These are phyloP conservation scores for Ariopsis seemanni DNA, from an alignment of 2,113 vertebrate species.

Conservation along the genomic window DNA sequence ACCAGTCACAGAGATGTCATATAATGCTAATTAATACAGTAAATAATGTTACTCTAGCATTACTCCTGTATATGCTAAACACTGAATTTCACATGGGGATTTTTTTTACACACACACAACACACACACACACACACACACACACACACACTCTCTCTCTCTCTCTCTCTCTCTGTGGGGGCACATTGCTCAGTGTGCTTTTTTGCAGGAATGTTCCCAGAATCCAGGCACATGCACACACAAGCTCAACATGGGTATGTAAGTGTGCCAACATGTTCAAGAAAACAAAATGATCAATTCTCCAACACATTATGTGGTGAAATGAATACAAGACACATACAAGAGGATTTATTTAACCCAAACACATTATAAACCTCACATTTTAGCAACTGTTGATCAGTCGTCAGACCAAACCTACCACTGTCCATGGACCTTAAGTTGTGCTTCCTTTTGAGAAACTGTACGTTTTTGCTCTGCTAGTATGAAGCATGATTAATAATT, in stretches of 20 bases:
- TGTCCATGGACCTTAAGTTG: not conserved
- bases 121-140: not conserved
- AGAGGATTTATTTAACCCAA: not conserved
- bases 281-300: not conserved
- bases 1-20: not conserved
- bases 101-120: no score
- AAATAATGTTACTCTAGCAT: not conserved
- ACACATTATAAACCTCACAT: not conserved
- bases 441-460: not conserved
- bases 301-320: not conserved
- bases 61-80: not conserved
- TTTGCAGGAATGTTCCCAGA: not conserved
- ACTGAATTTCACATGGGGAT: conserved; percentile 21
- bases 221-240: not conserved
- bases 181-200: not conserved
- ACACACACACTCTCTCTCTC: not conserved
- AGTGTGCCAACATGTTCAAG: no score
- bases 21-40: no score
- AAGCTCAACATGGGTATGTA: not conserved
- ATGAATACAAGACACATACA: not conserved
- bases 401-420: not conserved
- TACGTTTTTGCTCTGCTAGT: not conserved
- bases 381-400: not conserved
- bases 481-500: not conserved
- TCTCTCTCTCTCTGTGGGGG: not conserved